A percentile compares a stretch with the other conserved stretches of the same genome.
These are phyloP conservation scores for Aphelocoma californica DNA, from an alignment of 2,797 vertebrate species.

Conservation along the genomic window DNA sequence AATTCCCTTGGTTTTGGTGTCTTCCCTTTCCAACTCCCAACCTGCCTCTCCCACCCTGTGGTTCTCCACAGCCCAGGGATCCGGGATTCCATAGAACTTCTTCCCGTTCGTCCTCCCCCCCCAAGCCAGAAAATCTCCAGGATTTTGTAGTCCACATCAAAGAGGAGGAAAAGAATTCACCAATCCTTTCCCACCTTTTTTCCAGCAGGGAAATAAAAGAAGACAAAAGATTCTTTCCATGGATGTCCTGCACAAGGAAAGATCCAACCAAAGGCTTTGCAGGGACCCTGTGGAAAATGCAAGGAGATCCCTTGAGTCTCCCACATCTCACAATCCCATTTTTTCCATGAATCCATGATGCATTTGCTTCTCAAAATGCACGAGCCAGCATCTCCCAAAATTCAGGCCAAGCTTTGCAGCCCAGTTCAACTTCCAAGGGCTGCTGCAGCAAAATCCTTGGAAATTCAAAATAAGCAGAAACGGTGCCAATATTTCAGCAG, in stretches of 20 bases:
- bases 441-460: not conserved
- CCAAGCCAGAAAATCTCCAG: not conserved
- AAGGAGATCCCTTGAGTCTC: not conserved
- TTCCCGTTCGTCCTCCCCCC: not conserved
- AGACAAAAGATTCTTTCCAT: not conserved
- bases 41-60: not conserved
- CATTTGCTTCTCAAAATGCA: not conserved
- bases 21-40: not conserved
- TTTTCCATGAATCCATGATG: not conserved
- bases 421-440: not conserved
- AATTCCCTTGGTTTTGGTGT: not conserved
- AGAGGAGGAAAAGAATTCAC: not conserved
- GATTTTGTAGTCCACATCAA: not conserved
- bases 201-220: not conserved
- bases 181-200: not conserved
- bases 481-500: rapidly evolving
- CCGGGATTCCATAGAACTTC: not conserved
- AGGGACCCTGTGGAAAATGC: not conserved
- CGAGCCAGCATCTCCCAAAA: rapidly evolving
- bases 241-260: not conserved
- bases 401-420: not conserved
- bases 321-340: not conserved
- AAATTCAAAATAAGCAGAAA: rapidly evolving
- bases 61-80: not conserved
- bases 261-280: not conserved